These are phyloP conservation scores for Ovibos moschatus DNA, from an alignment of 2,113 vertebrate genomes.

Conservation along the genomic window DNA sequence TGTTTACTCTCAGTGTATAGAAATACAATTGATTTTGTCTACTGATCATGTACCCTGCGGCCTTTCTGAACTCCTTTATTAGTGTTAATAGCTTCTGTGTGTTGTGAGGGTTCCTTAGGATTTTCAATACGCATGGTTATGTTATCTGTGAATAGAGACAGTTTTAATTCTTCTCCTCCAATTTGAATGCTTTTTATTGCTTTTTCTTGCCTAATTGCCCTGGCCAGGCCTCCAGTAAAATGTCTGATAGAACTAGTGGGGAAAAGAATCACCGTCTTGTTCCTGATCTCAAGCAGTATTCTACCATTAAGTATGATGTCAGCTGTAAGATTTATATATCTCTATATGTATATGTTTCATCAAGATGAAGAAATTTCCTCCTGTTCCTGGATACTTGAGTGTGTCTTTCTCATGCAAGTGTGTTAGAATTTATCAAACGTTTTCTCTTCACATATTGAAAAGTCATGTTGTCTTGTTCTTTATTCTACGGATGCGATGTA, in stretches of 20 bases:
- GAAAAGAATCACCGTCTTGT: accelerated
- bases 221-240: neutral
- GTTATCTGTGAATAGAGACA: neutral
- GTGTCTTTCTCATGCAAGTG: neutral
- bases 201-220: neutral
- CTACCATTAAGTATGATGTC: accelerated
- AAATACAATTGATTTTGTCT: neutral
- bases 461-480: neutral
- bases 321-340: neutral
- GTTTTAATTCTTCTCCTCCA: neutral
- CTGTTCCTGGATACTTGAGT: neutral
- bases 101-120: neutral
- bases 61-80: neutral
- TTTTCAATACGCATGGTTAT: neutral
- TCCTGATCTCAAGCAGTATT: accelerated
- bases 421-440: neutral
- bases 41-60: neutral
- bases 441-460: neutral
- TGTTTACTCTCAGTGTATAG: neutral
- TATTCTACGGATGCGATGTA: accelerated
- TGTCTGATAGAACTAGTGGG: neutral
- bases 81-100: neutral
- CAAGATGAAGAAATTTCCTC: neutral
- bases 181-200: neutral
- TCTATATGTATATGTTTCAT: neutral